Evolutionary conservation across 2,888 invertebrate genomes (phyloP).

Genomic region (Drosophila neotestacea): DNA sequence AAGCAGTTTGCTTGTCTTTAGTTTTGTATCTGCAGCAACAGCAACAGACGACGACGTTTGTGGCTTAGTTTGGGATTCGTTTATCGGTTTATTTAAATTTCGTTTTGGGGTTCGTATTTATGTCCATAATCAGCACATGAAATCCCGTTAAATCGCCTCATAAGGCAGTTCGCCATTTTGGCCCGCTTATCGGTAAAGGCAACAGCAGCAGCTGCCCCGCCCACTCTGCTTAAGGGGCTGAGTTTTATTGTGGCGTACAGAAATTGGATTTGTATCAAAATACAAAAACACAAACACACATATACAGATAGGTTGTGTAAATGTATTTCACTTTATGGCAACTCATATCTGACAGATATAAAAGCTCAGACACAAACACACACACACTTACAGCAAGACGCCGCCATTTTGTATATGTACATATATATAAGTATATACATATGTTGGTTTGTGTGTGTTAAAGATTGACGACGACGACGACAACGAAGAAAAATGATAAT

Average conservation of each 20-base stretch:
- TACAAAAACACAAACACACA: constrained; percentile 21
- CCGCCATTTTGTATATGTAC: constrained; percentile 49
- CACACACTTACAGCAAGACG: constrained; percentile 14
- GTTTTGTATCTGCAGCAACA: constrained; percentile 50
- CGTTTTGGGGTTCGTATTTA: constrained; percentile 69
- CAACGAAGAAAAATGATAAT: constrained; percentile 77
- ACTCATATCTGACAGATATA: constrained; percentile 82
- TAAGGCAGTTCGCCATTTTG: constrained; percentile 79
- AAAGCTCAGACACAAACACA: constrained; percentile 46
- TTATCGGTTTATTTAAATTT: constrained; percentile 81
- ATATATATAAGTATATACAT: background rate
- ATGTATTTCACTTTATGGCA: constrained; percentile 75
- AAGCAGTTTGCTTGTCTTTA: constrained; percentile 74
- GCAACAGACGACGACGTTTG: constrained; percentile 35
- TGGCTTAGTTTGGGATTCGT: constrained; percentile 69
- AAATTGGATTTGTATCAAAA: constrained; percentile 80
- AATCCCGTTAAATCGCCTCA: constrained; percentile 82
- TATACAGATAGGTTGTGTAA: constrained; percentile 34
- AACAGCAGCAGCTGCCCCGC: constrained; percentile 42
- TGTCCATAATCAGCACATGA: constrained; percentile 78
- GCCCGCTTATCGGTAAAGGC: constrained; percentile 67
- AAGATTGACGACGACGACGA: constrained; percentile 52
- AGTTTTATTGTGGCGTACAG: constrained; percentile 72
- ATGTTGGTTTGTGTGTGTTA: constrained; percentile 26
- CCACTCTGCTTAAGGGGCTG: constrained; percentile 43